Conservation (phyloP, 2,888 invertebrate species). For the Dendrolimus pini region DNA sequence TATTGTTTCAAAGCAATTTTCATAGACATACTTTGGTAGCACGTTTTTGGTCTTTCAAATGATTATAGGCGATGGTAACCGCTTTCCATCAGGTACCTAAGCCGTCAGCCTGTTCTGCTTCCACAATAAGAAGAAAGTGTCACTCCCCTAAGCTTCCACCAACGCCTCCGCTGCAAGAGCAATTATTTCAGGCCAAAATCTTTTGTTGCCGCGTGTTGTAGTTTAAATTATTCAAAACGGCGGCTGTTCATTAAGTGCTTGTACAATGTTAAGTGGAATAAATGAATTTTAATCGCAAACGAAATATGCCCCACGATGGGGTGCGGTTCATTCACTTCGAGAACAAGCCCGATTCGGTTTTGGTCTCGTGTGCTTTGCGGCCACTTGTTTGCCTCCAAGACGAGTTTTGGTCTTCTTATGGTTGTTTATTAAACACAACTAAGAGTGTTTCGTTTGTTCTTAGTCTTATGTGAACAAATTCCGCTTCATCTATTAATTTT, state of each 20-base stretch:
- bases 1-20: too few relatives aligned
- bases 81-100: too few relatives aligned
- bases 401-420: background rate
- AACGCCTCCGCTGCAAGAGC: background rate
- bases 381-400: background rate
- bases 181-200: background rate
- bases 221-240: constrained; percentile 22
- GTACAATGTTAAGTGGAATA: constrained; percentile 27
- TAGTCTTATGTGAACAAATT: too few relatives aligned
- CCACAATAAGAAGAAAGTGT: too few relatives aligned
- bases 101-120: too few relatives aligned
- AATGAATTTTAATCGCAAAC: constrained; percentile 19
- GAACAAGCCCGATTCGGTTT: background rate
- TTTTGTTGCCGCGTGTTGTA: background rate
- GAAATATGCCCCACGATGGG: background rate
- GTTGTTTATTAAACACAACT: background rate
- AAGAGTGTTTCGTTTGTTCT: too few relatives aligned
- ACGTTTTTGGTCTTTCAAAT: too few relatives aligned
- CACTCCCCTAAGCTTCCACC: too few relatives aligned
- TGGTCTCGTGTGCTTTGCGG: background rate
- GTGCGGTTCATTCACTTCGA: background rate
- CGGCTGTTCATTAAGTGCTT: constrained; percentile 28
- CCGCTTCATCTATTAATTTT: too few relatives aligned
- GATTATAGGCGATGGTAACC: too few relatives aligned
- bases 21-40: too few relatives aligned